These are phyloP conservation scores for Adelphocoris suturalis DNA, from an alignment of 2,888 invertebrate species.

Conservation along the genomic window DNA sequence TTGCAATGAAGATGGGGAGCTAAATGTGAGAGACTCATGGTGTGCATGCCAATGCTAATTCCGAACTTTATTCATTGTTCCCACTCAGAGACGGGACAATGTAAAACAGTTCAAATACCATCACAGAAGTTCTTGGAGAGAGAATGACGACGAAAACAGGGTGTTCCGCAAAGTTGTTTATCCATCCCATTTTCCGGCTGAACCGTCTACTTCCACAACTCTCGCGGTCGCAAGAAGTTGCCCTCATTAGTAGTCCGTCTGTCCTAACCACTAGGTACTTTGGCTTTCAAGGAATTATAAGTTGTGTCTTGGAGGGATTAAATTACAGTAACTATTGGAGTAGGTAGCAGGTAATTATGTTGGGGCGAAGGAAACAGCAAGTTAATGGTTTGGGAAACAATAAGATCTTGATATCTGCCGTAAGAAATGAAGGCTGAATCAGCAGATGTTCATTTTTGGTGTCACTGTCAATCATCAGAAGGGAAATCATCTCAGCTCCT, in stretches of 20 bases:
- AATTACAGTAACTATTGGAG: background rate
- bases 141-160: background rate
- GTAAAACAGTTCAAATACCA: background rate
- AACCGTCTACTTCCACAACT: background rate
- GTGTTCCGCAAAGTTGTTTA: constrained; percentile 6
- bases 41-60: no score
- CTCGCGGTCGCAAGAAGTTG: constrained; percentile 14
- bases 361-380: no score
- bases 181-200: constrained; percentile 13
- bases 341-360: no score
- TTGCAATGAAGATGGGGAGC: no score
- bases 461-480: no score
- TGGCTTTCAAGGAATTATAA: background rate
- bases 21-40: no score
- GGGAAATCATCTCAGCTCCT: no score
- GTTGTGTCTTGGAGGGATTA: constrained; percentile 1
- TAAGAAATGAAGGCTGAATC: no score
- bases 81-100: background rate
- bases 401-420: no score
- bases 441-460: no score
- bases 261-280: background rate
- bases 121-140: background rate
- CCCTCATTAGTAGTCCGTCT: constrained; percentile 15
- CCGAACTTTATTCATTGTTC: background rate
- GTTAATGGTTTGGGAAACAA: no score